A percentile compares a stretch with the other conserved stretches of the same genome.
phyloP scores from a whole-genome alignment of 2,113 vertebrate genomes.

The Myrmecobius fasciatus region DNA sequence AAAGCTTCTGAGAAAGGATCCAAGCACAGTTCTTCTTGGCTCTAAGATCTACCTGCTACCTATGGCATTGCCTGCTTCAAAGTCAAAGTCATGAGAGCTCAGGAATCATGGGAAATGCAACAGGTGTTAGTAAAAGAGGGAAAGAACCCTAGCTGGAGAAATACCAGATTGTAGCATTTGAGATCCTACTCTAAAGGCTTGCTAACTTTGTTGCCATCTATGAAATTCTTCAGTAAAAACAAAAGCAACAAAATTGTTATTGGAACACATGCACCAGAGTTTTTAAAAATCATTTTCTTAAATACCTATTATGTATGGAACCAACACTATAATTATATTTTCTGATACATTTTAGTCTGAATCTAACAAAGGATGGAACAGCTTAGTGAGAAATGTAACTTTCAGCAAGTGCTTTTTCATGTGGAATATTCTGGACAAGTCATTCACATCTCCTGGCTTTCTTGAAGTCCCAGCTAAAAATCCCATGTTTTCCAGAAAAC shows the following conservation, averaged over 20 bases:
- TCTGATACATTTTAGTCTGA: neutral
- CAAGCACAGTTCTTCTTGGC: neutral
- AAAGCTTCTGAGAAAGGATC: neutral
- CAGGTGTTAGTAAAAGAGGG: neutral
- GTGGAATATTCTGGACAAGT: neutral
- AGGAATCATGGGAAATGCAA: neutral
- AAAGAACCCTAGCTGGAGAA: neutral
- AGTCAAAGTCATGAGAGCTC: neutral
- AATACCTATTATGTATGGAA: neutral
- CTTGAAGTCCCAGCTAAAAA: neutral
- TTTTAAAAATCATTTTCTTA: neutral
- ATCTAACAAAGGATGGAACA: neutral
- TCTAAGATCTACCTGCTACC: neutral
- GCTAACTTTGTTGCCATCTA: neutral
- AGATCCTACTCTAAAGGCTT: neutral
- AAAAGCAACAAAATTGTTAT: neutral
- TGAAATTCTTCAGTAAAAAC: neutral
- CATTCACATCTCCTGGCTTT: neutral
- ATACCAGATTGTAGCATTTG: neutral
- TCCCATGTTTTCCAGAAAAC: neutral
- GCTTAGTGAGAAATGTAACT: neutral
- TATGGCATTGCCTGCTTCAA: neutral
- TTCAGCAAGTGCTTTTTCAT: neutral
- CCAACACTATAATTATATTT: neutral
- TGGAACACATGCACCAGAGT: neutral